These are phyloP conservation scores for Ricordea florida DNA, from an alignment of 92 coral and sea anemone genomes.

Conservation along the genomic window DNA sequence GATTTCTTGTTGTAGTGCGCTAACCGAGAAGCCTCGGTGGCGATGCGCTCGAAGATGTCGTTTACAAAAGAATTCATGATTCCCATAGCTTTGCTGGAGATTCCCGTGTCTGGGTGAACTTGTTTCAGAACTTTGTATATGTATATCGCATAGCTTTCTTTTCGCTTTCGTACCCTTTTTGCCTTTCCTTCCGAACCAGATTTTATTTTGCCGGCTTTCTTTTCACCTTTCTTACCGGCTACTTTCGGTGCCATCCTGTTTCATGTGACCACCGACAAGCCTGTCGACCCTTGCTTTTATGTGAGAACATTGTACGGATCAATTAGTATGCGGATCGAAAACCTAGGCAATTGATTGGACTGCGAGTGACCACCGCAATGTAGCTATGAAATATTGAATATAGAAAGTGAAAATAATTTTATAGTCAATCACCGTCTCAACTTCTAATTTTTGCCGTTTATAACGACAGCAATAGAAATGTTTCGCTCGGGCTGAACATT, in stretches of 20 bases:
- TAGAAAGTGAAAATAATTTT: not conserved
- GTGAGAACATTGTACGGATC: not conserved
- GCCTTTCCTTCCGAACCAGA: conserved; percentile 1
- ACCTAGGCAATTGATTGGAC: conserved; percentile 2
- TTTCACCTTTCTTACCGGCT: conserved; percentile 45
- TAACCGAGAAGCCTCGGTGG: conserved; percentile 72
- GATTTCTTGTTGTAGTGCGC: conserved; percentile 87
- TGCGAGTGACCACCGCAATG: not conserved
- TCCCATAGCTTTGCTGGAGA: conserved; percentile 42
- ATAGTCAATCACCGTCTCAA: too few species aligned
- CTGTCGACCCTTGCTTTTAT: not conserved
- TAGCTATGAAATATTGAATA: too few species aligned
- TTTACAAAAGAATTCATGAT: conserved; percentile 70
- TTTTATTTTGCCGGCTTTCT: conserved; percentile 32
- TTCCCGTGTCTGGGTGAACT: conserved; percentile 77
- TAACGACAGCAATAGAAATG: too few species aligned
- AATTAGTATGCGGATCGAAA: conserved; percentile 63
- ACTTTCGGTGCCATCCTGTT: conserved; percentile 33
- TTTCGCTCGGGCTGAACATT: too few species aligned
- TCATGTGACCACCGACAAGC: not conserved
- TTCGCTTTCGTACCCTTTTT: conserved; percentile 27
- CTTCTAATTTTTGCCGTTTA: too few species aligned
- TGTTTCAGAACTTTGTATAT: conserved; percentile 63
- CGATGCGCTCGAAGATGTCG: conserved; percentile 37
- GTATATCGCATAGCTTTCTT: conserved; percentile 50